These are phyloP conservation scores for Chloroceryle inda DNA, from an alignment of 2,797 vertebrate genomes.

Conservation along the genomic window DNA sequence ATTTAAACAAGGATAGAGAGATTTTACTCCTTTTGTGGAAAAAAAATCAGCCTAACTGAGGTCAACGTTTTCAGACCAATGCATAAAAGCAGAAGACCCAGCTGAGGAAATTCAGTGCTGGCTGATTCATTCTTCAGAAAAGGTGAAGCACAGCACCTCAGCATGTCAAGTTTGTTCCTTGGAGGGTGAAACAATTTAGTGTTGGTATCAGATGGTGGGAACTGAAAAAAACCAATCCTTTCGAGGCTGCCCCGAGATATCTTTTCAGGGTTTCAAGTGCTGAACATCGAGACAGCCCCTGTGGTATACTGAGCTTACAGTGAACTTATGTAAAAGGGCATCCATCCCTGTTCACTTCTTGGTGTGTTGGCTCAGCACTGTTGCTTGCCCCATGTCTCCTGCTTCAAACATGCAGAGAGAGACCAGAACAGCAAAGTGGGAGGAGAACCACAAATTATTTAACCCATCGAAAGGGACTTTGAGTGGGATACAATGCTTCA, in stretches of 20 bases:
- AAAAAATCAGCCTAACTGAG: neutral
- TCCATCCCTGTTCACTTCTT: neutral
- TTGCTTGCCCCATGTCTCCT: neutral
- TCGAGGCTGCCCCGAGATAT: neutral
- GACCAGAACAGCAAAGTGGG: neutral
- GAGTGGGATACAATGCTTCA: neutral
- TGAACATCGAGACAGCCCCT: neutral
- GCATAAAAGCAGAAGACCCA: neutral
- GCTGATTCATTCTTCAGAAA: neutral
- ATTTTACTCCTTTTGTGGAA: slow-evolving; percentile 3
- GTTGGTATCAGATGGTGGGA: neutral
- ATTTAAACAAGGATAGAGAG: neutral
- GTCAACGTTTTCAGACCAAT: slow-evolving; percentile 18
- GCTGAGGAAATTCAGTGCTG: neutral
- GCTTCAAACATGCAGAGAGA: neutral
- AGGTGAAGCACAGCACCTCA: neutral
- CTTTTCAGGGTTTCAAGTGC: neutral
- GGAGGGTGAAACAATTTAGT: neutral
- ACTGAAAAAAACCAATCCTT: neutral
- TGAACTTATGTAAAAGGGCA: neutral
- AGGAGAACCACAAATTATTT: neutral
- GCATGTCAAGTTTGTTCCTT: neutral
- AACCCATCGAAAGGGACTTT: neutral
- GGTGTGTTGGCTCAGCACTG: neutral
- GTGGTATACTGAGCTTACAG: neutral